These are phyloP conservation scores for Acrocephalus kingi DNA, from an alignment of 2,113 vertebrate species.

Conservation along the genomic window DNA sequence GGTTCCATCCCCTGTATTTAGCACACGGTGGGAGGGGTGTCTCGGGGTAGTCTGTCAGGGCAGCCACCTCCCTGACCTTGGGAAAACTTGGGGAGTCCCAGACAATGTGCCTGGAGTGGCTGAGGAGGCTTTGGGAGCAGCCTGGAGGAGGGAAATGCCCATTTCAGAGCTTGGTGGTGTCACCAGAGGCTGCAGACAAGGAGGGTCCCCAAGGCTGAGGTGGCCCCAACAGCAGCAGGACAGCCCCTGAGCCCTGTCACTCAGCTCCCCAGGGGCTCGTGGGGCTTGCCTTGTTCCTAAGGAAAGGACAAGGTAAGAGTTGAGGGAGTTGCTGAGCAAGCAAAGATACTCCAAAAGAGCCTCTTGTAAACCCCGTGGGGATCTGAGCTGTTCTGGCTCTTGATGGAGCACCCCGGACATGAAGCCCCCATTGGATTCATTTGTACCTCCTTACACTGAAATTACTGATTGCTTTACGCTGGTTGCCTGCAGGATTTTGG, in stretches of 20 bases:
- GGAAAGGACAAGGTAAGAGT: background rate
- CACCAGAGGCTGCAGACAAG: rapidly evolving
- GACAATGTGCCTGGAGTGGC: background rate
- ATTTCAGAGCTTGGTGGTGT: rapidly evolving
- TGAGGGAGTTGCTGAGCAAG: background rate
- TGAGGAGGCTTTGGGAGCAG: background rate
- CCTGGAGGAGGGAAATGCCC: background rate
- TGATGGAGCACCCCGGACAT: background rate
- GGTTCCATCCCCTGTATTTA: background rate
- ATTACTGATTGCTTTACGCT: background rate
- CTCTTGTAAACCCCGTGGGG: background rate
- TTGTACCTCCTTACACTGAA: background rate
- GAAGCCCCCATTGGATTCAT: background rate
- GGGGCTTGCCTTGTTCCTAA: background rate
- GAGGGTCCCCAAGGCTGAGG: rapidly evolving
- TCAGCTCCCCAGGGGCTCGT: background rate
- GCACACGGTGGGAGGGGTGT: rapidly evolving
- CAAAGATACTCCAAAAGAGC: background rate
- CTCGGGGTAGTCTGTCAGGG: background rate
- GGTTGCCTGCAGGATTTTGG: background rate
- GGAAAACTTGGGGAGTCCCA: background rate
- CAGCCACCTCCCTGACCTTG: background rate
- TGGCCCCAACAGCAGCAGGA: background rate
- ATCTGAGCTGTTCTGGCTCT: background rate
- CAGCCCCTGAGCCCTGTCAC: background rate